phyloP scores from a whole-genome alignment of 2,888 invertebrate species.

The Drosophila koepferae region DNA sequence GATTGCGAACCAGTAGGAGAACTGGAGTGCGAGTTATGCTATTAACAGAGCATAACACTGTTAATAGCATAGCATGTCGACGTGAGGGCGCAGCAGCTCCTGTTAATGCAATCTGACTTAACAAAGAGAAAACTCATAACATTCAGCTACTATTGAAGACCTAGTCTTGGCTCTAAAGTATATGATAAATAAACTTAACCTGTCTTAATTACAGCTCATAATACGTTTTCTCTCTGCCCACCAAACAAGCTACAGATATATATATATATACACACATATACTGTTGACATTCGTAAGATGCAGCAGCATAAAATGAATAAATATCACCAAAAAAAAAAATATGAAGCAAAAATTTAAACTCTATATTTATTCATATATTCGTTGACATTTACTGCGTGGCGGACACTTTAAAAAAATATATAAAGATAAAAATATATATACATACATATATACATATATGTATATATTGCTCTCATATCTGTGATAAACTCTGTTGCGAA shows the following conservation, averaged over 20 bases:
- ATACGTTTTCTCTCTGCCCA: too few species aligned
- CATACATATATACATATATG: constrained; percentile 4
- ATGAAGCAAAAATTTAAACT: background rate
- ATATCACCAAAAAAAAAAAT: background rate
- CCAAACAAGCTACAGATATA: background rate
- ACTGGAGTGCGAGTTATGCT: too few species aligned
- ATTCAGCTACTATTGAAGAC: too few species aligned
- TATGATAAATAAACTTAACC: too few species aligned
- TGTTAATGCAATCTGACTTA: too few species aligned
- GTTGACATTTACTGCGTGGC: background rate
- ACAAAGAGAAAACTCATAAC: too few species aligned
- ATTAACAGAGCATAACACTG: too few species aligned
- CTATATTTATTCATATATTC: constrained; percentile 7
- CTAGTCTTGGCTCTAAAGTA: too few species aligned
- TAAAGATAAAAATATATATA: background rate
- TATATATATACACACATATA: background rate
- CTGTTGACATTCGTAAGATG: background rate
- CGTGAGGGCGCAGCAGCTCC: too few species aligned
- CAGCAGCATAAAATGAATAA: background rate
- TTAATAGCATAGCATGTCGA: too few species aligned
- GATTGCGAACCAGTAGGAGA: too few species aligned
- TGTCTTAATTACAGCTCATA: too few species aligned
- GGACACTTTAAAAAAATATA: constrained; percentile 18
- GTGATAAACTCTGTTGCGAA: background rate
- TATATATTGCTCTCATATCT: constrained; percentile 4